These are phyloP conservation scores for Cyprinus carpio DNA, from an alignment of 2,113 vertebrate species.

Conservation along the genomic window DNA sequence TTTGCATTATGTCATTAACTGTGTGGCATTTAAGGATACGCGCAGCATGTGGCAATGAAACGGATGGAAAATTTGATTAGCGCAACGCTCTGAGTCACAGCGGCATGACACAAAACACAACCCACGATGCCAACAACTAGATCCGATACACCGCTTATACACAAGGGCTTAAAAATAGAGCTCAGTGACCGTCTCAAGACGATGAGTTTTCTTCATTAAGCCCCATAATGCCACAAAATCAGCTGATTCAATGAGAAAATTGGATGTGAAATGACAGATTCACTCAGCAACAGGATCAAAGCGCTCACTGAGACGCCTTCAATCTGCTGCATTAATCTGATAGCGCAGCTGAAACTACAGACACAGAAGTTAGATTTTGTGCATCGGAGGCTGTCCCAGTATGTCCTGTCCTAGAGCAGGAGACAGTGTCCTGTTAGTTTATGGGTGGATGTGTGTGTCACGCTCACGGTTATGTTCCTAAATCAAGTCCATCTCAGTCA, in stretches of 20 bases:
- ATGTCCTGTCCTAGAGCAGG: background rate
- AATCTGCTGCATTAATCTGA: conserved; percentile 16
- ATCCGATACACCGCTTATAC: background rate
- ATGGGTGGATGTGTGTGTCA: background rate
- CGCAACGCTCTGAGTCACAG: background rate
- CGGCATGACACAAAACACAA: background rate
- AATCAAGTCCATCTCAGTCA: background rate
- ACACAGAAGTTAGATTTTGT: background rate
- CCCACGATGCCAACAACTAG: background rate
- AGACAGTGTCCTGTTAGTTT: background rate
- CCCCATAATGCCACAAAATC: conserved; percentile 1
- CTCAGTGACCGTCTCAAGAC: background rate
- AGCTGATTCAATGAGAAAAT: background rate
- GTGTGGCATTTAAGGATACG: background rate
- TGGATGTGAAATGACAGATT: background rate
- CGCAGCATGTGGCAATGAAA: conserved; percentile 1
- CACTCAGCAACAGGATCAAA: conserved; percentile 18
- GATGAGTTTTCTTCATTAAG: conserved; percentile 1
- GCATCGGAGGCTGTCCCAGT: background rate
- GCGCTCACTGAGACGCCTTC: background rate
- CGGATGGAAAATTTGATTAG: conserved; percentile 24
- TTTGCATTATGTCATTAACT: conserved; percentile 18
- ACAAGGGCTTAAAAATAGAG: conserved; percentile 23
- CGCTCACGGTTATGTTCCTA: background rate
- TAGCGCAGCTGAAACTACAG: background rate